Conservation (phyloP, 2,113 vertebrate genomes). For the Coturnix japonica region DNA sequence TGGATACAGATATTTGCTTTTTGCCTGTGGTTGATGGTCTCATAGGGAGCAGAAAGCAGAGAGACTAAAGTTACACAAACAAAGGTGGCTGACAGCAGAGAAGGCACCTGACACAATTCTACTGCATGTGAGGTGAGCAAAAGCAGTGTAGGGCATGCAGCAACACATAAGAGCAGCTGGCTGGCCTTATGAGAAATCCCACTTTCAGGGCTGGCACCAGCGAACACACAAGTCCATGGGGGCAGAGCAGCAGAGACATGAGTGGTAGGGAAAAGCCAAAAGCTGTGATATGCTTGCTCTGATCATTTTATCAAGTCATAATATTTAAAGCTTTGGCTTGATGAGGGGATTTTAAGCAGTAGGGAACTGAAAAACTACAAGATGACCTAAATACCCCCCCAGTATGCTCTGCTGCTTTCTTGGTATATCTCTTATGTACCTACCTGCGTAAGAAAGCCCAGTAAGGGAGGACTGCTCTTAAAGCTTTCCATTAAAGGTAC, state of each 20-base stretch:
- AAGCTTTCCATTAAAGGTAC: background rate
- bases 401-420: background rate
- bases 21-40: background rate
- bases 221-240: background rate
- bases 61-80: background rate
- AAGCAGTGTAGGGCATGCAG: background rate
- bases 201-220: background rate
- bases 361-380: background rate
- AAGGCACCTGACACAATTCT: background rate
- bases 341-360: background rate
- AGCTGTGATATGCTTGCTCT: background rate
- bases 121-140: background rate
- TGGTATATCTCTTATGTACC: background rate
- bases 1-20: background rate
- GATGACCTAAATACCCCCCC: background rate
- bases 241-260: rapidly evolving
- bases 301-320: background rate
- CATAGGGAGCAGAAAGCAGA: background rate
- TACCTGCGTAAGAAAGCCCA: background rate
- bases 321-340: background rate
- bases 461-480: background rate
- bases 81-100: background rate
- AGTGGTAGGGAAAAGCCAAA: background rate
- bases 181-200: rapidly evolving
- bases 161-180: background rate